Conservation (phyloP, 1,140 invertebrate species). For the Aethina tumida region DNA sequence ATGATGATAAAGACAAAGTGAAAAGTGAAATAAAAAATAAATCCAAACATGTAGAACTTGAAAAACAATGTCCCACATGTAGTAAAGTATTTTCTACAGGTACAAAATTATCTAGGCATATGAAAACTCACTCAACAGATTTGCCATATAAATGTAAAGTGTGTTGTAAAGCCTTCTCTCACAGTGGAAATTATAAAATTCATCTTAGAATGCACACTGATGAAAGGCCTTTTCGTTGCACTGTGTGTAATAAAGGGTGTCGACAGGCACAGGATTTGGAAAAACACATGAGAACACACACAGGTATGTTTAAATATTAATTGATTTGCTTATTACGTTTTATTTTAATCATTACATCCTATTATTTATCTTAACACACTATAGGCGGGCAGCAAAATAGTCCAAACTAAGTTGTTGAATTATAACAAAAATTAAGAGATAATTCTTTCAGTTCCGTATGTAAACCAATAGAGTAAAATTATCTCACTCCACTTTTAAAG, state of each 20-base stretch:
- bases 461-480: too few species aligned
- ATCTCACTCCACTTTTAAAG: too few species aligned
- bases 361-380: too few species aligned
- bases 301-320: constrained; percentile 29
- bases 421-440: too few species aligned
- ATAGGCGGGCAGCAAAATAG: too few species aligned
- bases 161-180: constrained; percentile 60
- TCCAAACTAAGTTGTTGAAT: too few species aligned
- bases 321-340: not conserved
- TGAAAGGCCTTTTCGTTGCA: constrained; percentile 50
- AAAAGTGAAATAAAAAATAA: constrained; percentile 18
- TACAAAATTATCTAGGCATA: constrained; percentile 46
- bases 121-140: constrained; percentile 55
- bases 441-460: too few species aligned
- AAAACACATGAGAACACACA: constrained; percentile 47
- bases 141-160: constrained; percentile 60
- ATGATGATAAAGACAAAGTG: constrained; percentile 19
- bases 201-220: constrained; percentile 50
- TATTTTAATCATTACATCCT: too few species aligned
- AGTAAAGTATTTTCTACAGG: constrained; percentile 45
- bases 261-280: constrained; percentile 46
- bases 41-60: constrained; percentile 5
- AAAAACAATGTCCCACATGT: constrained; percentile 44
- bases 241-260: constrained; percentile 48
- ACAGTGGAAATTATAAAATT: constrained; percentile 49